Base-by-base conservation (phyloP, 2,113 vertebrate species). In the Hepsetus odoe region DNA sequence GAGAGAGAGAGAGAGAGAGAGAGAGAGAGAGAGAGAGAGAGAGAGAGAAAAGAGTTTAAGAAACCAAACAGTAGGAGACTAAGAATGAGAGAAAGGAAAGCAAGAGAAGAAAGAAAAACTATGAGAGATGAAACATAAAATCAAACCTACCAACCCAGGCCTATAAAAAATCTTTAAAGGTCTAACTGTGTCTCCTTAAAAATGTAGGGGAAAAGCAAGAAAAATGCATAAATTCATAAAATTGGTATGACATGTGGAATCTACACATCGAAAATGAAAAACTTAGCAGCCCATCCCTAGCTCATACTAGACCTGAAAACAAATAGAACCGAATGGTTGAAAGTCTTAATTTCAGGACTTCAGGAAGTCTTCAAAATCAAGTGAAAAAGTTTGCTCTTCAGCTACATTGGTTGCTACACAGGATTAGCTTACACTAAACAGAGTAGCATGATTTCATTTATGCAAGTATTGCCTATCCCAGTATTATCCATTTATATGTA, bases 161-260 rank as follows among this genome's bases (percentile, higher is more conserved):
- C 35, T 61, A 78, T 40, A n/a, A n/a, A n/a, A 78, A 35, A 33
- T 65, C 33, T 65, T 35, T 28, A 26, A 59, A 16, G 53, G 7
- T 16, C 8, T 16, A n/a, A 33, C 30, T 33, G 59, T n/a, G n/a
- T n/a, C n/a, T 35, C 28, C 28, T 1, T 16, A 20, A 35, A 62
- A 62, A 38, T 10, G 20, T 35, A 14, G 33, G 58, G 12, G 30
- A 62, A 12, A 65, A 38, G 59, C 18, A n/a, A 32, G 32, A 61
- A 56, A 16, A 3, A 14, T 11, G 7, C 30, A 20, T 32, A 51
- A 51, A 51, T 5, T 51, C 49, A 51, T 51, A 51, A 51, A 51
- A 5, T 51, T 20, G 6, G 4, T 51, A 51, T 51, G 42, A 44
- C 12, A 44, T 44, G 42, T n/a, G n/a, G n/a, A n/a, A n/a, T n/a